Conservation (phyloP, 2,797 vertebrate genomes). For the Tachyglossus aculeatus region DNA sequence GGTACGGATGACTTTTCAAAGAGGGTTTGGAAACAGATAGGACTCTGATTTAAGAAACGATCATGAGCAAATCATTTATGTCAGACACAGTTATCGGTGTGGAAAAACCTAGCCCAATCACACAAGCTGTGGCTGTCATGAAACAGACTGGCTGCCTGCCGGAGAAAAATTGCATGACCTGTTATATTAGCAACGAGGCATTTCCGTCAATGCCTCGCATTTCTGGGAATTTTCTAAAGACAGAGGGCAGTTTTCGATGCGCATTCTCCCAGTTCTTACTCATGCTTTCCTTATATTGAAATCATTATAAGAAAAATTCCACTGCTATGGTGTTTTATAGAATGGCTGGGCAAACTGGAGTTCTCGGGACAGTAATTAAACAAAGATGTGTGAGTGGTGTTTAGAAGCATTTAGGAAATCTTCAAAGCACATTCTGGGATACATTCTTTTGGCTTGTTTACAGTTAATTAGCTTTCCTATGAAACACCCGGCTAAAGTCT, state of each 20-base stretch:
- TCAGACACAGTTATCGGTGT: constrained; percentile 24
- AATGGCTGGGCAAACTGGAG: constrained; percentile 58
- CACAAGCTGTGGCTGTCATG: constrained; percentile 31
- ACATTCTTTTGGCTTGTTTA: constrained; percentile 2
- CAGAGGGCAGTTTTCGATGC: constrained; percentile 56
- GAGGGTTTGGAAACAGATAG: not conserved
- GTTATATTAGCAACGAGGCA: constrained; percentile 64
- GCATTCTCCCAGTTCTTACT: constrained; percentile 72
- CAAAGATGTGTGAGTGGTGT: not conserved
- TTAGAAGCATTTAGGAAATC: constrained; percentile 27
- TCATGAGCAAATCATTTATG: not conserved
- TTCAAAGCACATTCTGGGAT: not conserved
- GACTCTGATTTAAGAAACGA: not conserved
- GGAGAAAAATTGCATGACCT: constrained; percentile 18
- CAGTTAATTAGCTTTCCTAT: not conserved
- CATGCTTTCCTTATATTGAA: constrained; percentile 72
- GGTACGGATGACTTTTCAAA: not conserved
- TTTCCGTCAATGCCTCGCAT: constrained; percentile 69
- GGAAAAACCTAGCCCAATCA: constrained; percentile 6
- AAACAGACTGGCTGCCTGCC: constrained; percentile 60
- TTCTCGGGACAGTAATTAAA: constrained; percentile 47
- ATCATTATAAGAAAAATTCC: constrained; percentile 55
- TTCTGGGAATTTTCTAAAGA: constrained; percentile 78
- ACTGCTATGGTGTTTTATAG: constrained; percentile 58
- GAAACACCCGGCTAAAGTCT: not conserved